These are phyloP conservation scores for Chaetogeoica ovagalla DNA, from an alignment of 2,888 invertebrate species.

Conservation along the genomic window DNA sequence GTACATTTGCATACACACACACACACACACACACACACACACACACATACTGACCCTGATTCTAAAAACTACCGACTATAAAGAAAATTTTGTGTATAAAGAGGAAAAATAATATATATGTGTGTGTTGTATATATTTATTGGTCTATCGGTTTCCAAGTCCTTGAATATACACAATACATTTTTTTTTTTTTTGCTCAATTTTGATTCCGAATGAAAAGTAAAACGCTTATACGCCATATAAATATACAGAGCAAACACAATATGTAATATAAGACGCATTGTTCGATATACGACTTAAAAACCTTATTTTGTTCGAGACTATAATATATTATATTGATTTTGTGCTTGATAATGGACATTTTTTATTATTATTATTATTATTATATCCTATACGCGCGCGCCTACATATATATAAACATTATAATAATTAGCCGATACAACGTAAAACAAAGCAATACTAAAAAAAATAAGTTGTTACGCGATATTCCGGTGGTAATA, in stretches of 20 bases:
- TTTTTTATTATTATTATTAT: no score
- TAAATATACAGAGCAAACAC: neutral
- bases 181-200: neutral
- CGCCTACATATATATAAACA: no score
- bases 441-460: no score
- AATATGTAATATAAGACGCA: neutral
- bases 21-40: no score
- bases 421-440: no score
- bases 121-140: neutral
- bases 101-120: slow-evolving; percentile 8
- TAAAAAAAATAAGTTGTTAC: no score
- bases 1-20: no score
- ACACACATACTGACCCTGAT: slow-evolving; percentile 13
- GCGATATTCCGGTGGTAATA: no score
- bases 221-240: neutral
- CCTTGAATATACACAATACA: slow-evolving; percentile 18
- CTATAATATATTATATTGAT: no score
- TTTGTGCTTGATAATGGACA: no score
- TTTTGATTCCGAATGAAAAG: slow-evolving; percentile 1
- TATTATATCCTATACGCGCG: no score
- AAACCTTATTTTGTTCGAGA: no score
- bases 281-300: neutral
- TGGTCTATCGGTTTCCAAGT: slow-evolving; percentile 14
- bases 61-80: neutral
- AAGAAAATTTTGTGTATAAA: slow-evolving; percentile 16